Percentiles rank a stretch among this genome's conserved stretches.
phyloP scores from a whole-genome alignment of 2,888 invertebrate species.

The Cinara cedri region DNA sequence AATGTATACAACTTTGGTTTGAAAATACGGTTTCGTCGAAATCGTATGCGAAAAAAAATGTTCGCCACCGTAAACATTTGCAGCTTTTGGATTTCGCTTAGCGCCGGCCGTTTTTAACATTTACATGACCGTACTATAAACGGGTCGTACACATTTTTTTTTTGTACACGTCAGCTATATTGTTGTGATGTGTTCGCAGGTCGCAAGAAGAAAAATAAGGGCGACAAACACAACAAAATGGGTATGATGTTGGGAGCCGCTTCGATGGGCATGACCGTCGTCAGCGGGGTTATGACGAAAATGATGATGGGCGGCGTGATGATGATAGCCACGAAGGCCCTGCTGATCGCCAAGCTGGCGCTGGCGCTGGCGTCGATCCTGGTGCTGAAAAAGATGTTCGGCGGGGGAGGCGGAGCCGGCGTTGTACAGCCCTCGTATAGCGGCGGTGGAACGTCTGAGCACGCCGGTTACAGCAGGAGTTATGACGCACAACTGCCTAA shows the following conservation, averaged over 20 bases:
- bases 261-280: conserved; percentile 62
- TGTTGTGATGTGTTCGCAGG: too few species aligned
- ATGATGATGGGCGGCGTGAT: conserved; percentile 68
- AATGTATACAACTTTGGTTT: too few species aligned
- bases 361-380: conserved; percentile 74
- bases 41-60: too few species aligned
- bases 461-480: conserved; percentile 57
- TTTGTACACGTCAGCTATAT: too few species aligned
- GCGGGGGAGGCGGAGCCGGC: conserved; percentile 66
- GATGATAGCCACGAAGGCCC: conserved; percentile 36
- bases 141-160: too few species aligned
- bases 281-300: conserved; percentile 70
- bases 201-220: conserved; percentile 66
- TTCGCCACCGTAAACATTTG: too few species aligned
- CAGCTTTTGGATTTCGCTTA: too few species aligned
- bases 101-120: too few species aligned
- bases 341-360: conserved; percentile 69
- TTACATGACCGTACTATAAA: too few species aligned
- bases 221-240: conserved; percentile 64
- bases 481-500: neutral
- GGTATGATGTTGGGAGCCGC: conserved; percentile 70
- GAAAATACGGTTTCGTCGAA: too few species aligned
- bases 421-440: conserved; percentile 63
- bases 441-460: conserved; percentile 51
- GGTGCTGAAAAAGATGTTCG: conserved; percentile 75